Evolutionary conservation across 1,140 invertebrate species (phyloP).

Genomic region (Ridgeia piscesae): DNA sequence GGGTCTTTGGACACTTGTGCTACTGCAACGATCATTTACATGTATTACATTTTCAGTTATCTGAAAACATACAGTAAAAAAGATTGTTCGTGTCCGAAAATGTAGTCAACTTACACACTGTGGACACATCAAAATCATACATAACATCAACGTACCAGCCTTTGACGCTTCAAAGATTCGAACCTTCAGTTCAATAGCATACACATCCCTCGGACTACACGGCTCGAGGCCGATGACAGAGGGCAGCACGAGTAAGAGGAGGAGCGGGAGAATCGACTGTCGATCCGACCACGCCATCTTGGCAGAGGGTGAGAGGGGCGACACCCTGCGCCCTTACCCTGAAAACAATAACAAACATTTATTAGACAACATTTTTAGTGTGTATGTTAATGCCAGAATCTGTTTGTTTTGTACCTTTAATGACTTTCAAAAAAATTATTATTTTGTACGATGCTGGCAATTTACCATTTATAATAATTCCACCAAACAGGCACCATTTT

Average conservation of each 20-base stretch:
- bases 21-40: too few relatives aligned
- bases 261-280: neutral
- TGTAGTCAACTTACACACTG: too few relatives aligned
- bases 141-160: neutral
- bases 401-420: too few relatives aligned
- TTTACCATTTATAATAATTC: too few relatives aligned
- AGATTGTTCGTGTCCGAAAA: too few relatives aligned
- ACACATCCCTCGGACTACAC: neutral
- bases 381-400: neutral
- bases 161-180: neutral
- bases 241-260: neutral
- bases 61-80: too few relatives aligned
- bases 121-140: too few relatives aligned
- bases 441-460: too few relatives aligned
- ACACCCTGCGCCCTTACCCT: neutral
- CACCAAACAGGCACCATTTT: too few relatives aligned
- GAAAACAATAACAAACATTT: neutral
- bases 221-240: neutral
- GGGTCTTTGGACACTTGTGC: too few relatives aligned
- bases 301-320: neutral
- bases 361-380: neutral
- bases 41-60: too few relatives aligned
- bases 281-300: neutral
- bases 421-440: too few relatives aligned
- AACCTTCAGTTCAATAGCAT: neutral